Evolutionary conservation across 2,888 invertebrate genomes (phyloP).

Genomic region (Syrphus vitripennis): DNA sequence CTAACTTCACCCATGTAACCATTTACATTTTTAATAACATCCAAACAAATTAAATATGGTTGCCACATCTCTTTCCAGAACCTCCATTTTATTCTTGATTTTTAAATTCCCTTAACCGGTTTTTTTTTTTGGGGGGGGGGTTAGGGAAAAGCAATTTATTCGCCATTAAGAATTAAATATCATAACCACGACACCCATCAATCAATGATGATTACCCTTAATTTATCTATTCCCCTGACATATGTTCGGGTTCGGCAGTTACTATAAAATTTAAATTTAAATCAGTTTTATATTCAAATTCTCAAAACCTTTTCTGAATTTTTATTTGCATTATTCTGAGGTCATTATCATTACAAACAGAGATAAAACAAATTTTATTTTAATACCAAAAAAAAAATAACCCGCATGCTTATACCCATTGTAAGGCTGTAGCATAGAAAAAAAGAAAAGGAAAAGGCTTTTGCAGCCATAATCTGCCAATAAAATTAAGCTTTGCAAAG

Average conservation of each 20-base stretch:
- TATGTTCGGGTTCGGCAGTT: slow-evolving; percentile 26
- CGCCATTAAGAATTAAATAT: neutral
- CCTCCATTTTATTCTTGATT: neutral
- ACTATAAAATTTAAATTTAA: slow-evolving; percentile 39
- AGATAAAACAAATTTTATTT: slow-evolving; percentile 55
- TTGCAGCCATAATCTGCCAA: slow-evolving; percentile 63
- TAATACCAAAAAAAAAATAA: slow-evolving; percentile 3
- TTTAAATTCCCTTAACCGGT: neutral
- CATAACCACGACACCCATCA: neutral
- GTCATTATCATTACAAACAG: slow-evolving; percentile 21
- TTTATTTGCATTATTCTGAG: slow-evolving; percentile 42
- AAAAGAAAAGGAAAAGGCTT: slow-evolving; percentile 23
- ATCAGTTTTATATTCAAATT: slow-evolving; percentile 39
- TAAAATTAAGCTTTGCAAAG: slow-evolving; percentile 70
- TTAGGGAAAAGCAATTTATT: neutral
- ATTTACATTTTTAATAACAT: neutral
- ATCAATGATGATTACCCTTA: neutral
- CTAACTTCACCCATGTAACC: neutral
- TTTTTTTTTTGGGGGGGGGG: too few species aligned
- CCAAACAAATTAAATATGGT: too few species aligned
- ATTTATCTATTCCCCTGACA: slow-evolving; percentile 20
- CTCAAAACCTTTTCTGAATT: slow-evolving; percentile 23
- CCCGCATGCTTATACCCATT: neutral
- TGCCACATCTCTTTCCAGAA: too few species aligned
- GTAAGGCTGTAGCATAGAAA: neutral